Conservation (phyloP, 2,797 vertebrate species). For the Gastrophryne carolinensis region DNA sequence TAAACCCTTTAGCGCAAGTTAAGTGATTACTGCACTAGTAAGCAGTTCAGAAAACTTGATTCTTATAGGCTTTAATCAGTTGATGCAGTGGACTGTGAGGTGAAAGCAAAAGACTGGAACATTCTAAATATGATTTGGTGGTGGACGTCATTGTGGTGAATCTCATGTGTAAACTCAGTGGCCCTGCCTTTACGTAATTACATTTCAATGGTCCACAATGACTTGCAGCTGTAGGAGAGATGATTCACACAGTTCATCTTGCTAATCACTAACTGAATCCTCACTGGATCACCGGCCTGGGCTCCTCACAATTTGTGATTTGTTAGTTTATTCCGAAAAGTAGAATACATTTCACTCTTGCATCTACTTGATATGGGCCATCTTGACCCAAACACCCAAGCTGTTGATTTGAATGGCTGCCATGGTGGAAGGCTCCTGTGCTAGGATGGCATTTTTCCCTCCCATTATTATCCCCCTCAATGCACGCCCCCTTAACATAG, state of each 20-base stretch:
- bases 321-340: too few relatives aligned
- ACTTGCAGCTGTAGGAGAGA: constrained; percentile 29
- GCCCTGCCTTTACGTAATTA: constrained; percentile 10
- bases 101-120: background rate
- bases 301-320: constrained; percentile 22
- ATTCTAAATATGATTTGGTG: background rate
- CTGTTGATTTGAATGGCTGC: too few relatives aligned
- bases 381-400: too few relatives aligned
- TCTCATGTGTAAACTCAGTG: constrained; percentile 12
- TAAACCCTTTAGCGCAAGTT: too few relatives aligned
- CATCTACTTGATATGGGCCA: constrained; percentile 6
- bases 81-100: background rate
- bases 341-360: background rate
- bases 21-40: background rate
- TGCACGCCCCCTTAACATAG: too few relatives aligned
- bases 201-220: constrained; percentile 25
- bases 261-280: constrained; percentile 14
- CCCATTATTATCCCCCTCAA: too few relatives aligned
- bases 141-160: background rate
- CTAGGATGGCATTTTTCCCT: too few relatives aligned
- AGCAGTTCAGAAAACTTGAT: background rate
- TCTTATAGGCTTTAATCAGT: too few relatives aligned
- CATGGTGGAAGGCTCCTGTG: too few relatives aligned
- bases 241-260: background rate
- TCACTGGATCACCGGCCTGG: background rate